Base-by-base conservation (phyloP, 2,797 vertebrate genomes). In the Halcyon chelicuti region DNA sequence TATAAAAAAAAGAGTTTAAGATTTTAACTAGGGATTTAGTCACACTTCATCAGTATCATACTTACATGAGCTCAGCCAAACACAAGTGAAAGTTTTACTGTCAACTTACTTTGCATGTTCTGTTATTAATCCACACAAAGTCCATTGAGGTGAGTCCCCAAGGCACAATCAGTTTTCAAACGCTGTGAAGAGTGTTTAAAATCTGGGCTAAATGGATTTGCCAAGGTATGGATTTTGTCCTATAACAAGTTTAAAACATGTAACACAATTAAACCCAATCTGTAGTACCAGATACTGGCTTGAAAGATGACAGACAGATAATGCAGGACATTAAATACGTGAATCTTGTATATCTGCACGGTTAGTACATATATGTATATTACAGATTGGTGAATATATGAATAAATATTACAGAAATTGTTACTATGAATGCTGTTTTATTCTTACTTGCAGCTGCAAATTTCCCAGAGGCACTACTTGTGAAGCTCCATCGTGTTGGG, bases 1-100 rank as follows among this genome's bases (percentile, higher is more conserved):
- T 31, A 35, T 20, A 29, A 44, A 46, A 60, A 54, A 82, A 66
- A 94, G 86, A 94, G 70, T 70, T 89, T 51, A 85, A 78, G 86
- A 91, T 97, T 97, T 92, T 81, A 96, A 93, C 90, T 71, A 73
- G 95, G 96, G 95, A 96, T 96, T 97, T 92, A 88, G 88, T 97
- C 95, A 96, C 96, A 97, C 93, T 96, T 97, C 95, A 97, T 96
- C 96, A 96, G 95, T 86, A 88, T 93, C 70, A 33, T 91, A 94
- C 96, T 97, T 96, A 95, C 95, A 84, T 89, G 84, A 94, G 93
- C 92, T 93, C 94, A 94, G 96, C 84, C 92, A 91, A 97, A 95
- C 58, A 86, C 91, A 88, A 97, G 92, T 94, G 96, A 97, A 97
- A 97, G 97, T 97, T 97, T 97, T 97, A 97, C 96, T 94, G 88